A percentile compares a stretch with the other conserved stretches of the same genome.
Evolutionary conservation across 37 sponge, comb jelly and placozoan species (phyloP).

Genomic region (Spongia lamella): DNA sequence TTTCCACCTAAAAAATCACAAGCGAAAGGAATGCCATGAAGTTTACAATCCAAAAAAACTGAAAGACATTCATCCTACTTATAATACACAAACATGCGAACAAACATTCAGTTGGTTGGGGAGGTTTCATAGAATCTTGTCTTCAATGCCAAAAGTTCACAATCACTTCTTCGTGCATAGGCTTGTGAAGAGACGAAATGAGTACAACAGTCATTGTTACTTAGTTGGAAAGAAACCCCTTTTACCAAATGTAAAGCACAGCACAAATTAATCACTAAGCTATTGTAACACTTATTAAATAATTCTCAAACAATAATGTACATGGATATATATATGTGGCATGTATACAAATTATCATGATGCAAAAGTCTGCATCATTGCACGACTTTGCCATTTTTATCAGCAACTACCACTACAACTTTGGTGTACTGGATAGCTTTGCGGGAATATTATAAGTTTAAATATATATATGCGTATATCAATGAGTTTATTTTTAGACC

Average conservation of each 20-base stretch:
- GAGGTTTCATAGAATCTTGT: slow-evolving; percentile 25
- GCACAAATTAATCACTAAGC: too few species aligned
- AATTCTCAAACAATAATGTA: too few species aligned
- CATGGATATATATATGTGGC: too few species aligned
- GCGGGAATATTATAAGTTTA: too few species aligned
- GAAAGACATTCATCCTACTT: slow-evolving; percentile 9
- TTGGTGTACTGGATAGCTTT: too few species aligned
- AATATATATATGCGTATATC: too few species aligned
- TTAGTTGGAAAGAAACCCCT: slow-evolving; percentile 49
- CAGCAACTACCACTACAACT: too few species aligned
- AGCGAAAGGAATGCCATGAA: not conserved
- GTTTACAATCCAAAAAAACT: not conserved
- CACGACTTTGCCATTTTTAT: too few species aligned
- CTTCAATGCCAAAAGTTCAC: slow-evolving; percentile 56
- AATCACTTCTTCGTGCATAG: slow-evolving; percentile 49
- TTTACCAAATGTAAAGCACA: slow-evolving; percentile 25
- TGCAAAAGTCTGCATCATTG: too few species aligned
- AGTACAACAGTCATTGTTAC: slow-evolving; percentile 44
- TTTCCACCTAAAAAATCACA: slow-evolving; percentile 2
- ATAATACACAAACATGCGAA: slow-evolving; percentile 53
- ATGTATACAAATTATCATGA: too few species aligned
- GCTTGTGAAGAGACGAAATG: slow-evolving; percentile 39
- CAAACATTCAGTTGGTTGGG: slow-evolving; percentile 38
- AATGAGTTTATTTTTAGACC: too few species aligned
- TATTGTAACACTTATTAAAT: too few species aligned